A percentile compares a stretch with the other conserved stretches of the same genome.
Evolutionary conservation across 1,140 invertebrate genomes (phyloP).

Genomic region (Phenacoccus solenopsis): DNA sequence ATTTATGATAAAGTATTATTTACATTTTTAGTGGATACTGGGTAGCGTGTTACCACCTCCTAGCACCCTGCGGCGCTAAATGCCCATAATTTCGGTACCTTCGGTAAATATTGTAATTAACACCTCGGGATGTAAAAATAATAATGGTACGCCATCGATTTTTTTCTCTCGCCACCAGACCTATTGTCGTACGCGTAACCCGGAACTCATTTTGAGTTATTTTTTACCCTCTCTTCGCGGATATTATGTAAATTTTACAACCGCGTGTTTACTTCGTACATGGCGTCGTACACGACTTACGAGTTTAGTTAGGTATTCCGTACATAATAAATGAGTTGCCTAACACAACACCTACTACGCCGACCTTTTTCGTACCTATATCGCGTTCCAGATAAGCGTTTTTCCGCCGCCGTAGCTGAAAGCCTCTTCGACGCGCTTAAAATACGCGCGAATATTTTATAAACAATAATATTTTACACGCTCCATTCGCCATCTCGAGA

Average conservation of each 20-base stretch:
- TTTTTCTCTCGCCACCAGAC: too few species aligned
- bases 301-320: background rate
- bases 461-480: background rate
- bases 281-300: background rate
- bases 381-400: background rate
- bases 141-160: too few species aligned
- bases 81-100: too few species aligned
- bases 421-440: too few species aligned
- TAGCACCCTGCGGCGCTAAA: too few species aligned
- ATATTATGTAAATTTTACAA: background rate
- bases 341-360: background rate
- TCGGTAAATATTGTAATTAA: too few species aligned
- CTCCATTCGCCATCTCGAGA: background rate
- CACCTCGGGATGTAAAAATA: too few species aligned
- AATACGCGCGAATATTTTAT: background rate
- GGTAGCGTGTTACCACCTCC: too few species aligned
- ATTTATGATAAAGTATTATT: background rate
- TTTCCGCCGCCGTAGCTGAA: too few species aligned
- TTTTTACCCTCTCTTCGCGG: background rate
- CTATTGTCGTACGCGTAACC: background rate
- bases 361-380: too few species aligned
- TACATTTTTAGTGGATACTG: too few species aligned
- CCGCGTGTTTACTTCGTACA: background rate
- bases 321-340: background rate
- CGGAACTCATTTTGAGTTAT: background rate